These are phyloP conservation scores for Orthosia gothica DNA, from an alignment of 2,888 invertebrate species.

Conservation along the genomic window DNA sequence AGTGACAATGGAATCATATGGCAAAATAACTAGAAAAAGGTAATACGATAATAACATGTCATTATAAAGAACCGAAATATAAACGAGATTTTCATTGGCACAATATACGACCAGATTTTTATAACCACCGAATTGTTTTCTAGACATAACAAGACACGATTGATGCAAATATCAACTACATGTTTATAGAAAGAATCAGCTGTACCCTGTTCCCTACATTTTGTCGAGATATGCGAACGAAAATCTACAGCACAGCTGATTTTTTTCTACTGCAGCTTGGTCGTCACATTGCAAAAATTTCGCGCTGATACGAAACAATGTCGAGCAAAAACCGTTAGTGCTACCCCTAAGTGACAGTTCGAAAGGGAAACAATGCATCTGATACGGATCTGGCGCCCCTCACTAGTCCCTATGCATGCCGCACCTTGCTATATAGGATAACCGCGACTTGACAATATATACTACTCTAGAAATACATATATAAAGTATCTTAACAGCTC, in stretches of 20 bases:
- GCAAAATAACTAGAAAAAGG: not conserved
- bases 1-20: constrained; percentile 11
- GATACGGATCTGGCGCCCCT: constrained; percentile 57
- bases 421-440: constrained; percentile 49
- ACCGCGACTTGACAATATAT: constrained; percentile 30
- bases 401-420: constrained; percentile 34
- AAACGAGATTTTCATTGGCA: not conserved
- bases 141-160: no score
- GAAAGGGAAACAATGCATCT: constrained; percentile 64
- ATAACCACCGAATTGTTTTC: no score
- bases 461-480: constrained; percentile 7
- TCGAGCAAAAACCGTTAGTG: constrained; percentile 55
- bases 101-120: no score
- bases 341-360: constrained; percentile 56
- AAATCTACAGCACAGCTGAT: no score
- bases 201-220: no score
- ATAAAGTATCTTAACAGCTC: not conserved
- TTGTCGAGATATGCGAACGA: no score
- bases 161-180: no score
- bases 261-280: no score
- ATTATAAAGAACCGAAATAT: not conserved
- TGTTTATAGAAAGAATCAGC: no score
- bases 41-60: not conserved
- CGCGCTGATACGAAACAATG: constrained; percentile 6
- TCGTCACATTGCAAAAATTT: constrained; percentile 17